phyloP scores from a whole-genome alignment of 2,113 vertebrate genomes.

The Vulpes ferrilata region DNA sequence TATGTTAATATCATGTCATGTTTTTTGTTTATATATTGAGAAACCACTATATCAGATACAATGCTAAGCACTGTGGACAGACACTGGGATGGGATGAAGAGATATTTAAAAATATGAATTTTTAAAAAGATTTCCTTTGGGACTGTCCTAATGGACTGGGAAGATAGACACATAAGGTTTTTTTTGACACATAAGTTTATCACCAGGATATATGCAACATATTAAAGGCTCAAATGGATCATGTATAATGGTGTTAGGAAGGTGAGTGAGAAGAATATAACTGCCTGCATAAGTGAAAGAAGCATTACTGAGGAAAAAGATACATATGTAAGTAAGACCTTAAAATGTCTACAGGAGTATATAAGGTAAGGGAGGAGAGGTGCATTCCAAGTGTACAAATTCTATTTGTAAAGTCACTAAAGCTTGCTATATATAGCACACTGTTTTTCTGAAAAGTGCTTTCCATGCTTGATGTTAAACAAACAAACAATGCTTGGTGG shows the following conservation, averaged over 20 bases:
- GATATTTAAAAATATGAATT: background rate
- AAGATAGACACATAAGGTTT: background rate
- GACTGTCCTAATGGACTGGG: background rate
- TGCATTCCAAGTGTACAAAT: background rate
- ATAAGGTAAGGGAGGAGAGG: background rate
- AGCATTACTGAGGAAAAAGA: background rate
- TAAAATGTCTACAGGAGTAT: background rate
- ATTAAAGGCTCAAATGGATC: background rate
- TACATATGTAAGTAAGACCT: background rate
- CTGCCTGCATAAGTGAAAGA: background rate
- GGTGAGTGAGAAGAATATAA: background rate
- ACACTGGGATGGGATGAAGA: background rate
- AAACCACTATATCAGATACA: background rate
- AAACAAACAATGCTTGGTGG: background rate
- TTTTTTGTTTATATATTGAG: background rate
- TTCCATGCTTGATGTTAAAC: background rate
- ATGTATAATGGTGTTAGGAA: background rate
- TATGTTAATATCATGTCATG: background rate
- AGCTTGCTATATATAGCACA: background rate
- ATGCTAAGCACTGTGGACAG: background rate
- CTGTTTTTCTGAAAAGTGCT: slow-evolving; percentile 38
- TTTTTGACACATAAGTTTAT: background rate
- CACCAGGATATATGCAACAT: background rate
- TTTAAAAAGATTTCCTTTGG: background rate
- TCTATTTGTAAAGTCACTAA: slow-evolving; percentile 18